phyloP scores from a whole-genome alignment of 1,140 invertebrate species.

The Macrobrachium nipponense region DNA sequence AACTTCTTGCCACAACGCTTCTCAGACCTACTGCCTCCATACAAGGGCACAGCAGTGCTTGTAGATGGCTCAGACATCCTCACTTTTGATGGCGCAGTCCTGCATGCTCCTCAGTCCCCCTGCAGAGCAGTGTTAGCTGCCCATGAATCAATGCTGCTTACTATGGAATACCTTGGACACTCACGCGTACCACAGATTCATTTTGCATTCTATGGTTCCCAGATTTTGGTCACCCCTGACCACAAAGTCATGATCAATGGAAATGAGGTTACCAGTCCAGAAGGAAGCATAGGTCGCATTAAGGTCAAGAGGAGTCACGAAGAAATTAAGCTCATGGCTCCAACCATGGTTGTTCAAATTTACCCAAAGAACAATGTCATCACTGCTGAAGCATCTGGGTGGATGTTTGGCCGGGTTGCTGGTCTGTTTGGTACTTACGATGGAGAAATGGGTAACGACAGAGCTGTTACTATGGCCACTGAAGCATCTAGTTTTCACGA shows the following conservation, averaged over 20 bases:
- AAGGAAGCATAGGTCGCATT: not conserved
- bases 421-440: constrained; percentile 12
- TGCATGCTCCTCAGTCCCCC: not conserved
- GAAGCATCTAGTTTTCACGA: not conserved
- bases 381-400: not conserved
- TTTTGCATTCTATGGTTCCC: not conserved
- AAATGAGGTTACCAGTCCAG: not conserved
- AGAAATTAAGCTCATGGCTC: not conserved
- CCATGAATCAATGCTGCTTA: not conserved
- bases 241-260: not conserved
- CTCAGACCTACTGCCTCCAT: not conserved
- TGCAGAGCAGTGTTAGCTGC: not conserved
- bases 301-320: not conserved
- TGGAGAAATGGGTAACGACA: not conserved
- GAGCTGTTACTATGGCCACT: not conserved
- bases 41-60: not conserved
- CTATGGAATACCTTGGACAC: not conserved
- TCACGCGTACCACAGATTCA: not conserved
- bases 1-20: not conserved
- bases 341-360: not conserved
- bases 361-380: not conserved
- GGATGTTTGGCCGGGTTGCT: not conserved
- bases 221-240: not conserved
- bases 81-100: not conserved
- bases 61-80: not conserved